Evolutionary conservation across 2,797 vertebrate genomes (phyloP), one percentile per base, ranked within the genome.

Genomic region (Helostoma temminkii): DNA sequence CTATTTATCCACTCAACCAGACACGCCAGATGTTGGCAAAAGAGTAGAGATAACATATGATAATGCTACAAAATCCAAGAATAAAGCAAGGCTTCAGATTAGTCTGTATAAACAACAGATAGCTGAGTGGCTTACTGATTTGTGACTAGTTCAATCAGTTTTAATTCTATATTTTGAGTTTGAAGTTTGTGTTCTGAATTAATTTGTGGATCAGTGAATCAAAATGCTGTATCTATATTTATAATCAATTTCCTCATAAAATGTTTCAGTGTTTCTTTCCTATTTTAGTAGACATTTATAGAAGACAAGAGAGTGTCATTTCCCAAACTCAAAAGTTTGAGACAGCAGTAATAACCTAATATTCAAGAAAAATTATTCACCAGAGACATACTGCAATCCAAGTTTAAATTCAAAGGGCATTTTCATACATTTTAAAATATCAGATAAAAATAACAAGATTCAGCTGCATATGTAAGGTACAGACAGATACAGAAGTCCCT

Each of bases 1-100:
- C 64, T 82, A 39, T 78, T 74, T 60, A 81, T 75, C 34, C 55
- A 66, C 70, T 80, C 66, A 81, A 37, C 57, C 71, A 66, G 59
- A 32, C 26, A 32, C 54, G 55, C 49, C 55, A 76, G 24, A 46
- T 78, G 60, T 34, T 64, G 65, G 66, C 28, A 67, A 55, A 68
- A 36, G 7, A 39, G 25, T 0, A 11, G 19, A 69, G 1, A 52
- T 47, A 25, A 42, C 24, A 39, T 1, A 15, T 15, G 18, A 46
- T 36, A 56, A 36, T 62, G 12, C 9, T 14, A 1, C 10, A 28
- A 56, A 50, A 11, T 56, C 4, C 15, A 41, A 41, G 16, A n/a
- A 41, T 41, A n/a, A 41, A 18, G 12, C 16, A 18, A n/a, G 18
- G 12, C 39, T 8, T 11, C 25, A 46, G 9, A 24, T 41, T 45